phyloP scores from a whole-genome alignment of 2,113 vertebrate species.

The Cichladusa arquata region DNA sequence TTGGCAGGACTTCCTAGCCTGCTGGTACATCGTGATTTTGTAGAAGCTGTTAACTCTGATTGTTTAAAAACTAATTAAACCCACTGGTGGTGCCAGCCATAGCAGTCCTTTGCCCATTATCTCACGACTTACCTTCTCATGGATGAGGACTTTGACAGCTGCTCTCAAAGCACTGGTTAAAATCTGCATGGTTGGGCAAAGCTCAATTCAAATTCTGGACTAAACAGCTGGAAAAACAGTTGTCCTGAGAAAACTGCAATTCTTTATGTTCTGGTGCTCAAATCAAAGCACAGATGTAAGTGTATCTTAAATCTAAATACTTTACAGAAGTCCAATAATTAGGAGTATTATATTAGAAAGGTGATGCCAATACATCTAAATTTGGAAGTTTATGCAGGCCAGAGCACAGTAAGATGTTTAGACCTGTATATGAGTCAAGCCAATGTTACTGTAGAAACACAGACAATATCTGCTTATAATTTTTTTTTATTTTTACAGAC shows the following conservation, averaged over 20 bases:
- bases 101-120: background rate
- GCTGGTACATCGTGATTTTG: background rate
- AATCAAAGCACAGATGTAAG: background rate
- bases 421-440: background rate
- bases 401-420: background rate
- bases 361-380: rapidly evolving
- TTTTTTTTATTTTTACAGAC: background rate
- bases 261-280: background rate
- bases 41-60: background rate
- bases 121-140: background rate
- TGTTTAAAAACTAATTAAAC: background rate
- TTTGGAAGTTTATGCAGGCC: background rate
- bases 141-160: background rate
- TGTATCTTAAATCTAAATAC: background rate
- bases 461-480: rapidly evolving
- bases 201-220: background rate
- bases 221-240: background rate
- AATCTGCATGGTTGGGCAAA: background rate
- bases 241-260: background rate
- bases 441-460: background rate
- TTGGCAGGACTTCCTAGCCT: background rate
- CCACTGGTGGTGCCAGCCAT: background rate
- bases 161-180: background rate
- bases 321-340: background rate
- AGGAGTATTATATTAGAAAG: background rate